Conservation (phyloP, 2,888 invertebrate species). For the Macrophya alboannulata region DNA sequence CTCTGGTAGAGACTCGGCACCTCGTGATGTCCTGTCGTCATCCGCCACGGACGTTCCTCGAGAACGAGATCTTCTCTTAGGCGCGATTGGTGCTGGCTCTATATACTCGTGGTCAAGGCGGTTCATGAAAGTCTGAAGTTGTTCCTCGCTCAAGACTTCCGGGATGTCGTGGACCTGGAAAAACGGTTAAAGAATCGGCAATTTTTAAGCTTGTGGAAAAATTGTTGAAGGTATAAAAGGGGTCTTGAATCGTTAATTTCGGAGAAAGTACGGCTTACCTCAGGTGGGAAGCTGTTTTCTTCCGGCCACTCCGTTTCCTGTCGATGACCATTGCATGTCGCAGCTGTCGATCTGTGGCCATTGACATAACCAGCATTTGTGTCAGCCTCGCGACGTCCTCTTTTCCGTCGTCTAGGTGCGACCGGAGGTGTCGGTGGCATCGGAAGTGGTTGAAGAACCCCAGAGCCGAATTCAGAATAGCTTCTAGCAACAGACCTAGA, state of each 20-base stretch:
- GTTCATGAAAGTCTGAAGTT: conserved; percentile 30
- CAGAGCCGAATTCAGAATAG: conserved; percentile 64
- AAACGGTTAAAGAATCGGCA: neutral
- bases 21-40: conserved; percentile 88
- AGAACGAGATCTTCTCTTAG: conserved; percentile 82
- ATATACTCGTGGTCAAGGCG: conserved; percentile 82
- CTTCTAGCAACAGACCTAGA: conserved; percentile 73
- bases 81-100: conserved; percentile 83
- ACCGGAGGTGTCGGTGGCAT: conserved; percentile 66
- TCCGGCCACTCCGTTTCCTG: conserved; percentile 29
- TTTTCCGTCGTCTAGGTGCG: conserved; percentile 71
- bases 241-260: neutral
- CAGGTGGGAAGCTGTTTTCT: conserved; percentile 26
- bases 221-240: neutral
- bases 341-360: conserved; percentile 55
- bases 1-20: conserved; percentile 85
- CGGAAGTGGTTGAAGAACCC: conserved; percentile 62
- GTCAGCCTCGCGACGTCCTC: conserved; percentile 57
- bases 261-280: neutral
- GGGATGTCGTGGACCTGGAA: conserved; percentile 10
- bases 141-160: conserved; percentile 25
- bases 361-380: conserved; percentile 38
- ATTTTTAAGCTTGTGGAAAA: neutral
- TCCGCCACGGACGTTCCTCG: conserved; percentile 82
- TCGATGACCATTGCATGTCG: conserved; percentile 68